phyloP scores from a whole-genome alignment of 2,113 vertebrate species.

The Pelvicachromis taeniatus region DNA sequence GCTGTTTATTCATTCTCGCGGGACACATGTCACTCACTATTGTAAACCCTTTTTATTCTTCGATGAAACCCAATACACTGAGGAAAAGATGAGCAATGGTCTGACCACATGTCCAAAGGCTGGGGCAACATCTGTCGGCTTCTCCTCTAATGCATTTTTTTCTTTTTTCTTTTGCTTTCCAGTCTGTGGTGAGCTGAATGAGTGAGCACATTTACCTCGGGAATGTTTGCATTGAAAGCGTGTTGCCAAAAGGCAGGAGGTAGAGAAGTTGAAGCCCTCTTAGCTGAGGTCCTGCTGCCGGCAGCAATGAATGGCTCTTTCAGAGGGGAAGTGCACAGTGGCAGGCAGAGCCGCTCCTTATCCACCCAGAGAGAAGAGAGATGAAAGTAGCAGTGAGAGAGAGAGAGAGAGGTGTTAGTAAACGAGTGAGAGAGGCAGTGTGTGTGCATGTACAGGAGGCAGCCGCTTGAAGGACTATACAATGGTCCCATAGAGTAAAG shows the following conservation, averaged over 20 bases:
- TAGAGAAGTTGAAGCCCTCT: conserved; percentile 18
- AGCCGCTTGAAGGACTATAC: conserved; percentile 23
- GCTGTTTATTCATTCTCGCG: not conserved
- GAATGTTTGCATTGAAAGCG: conserved; percentile 38
- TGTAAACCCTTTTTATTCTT: not conserved
- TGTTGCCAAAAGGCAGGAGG: conserved; percentile 35
- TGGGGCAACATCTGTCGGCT: conserved; percentile 27
- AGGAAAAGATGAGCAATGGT: not conserved
- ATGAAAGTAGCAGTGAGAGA: conserved; percentile 39
- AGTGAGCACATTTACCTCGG: conserved; percentile 21
- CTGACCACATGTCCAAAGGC: conserved; percentile 15
- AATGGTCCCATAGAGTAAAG: conserved; percentile 46
- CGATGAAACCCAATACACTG: conserved; percentile 11
- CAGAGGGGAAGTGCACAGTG: conserved; percentile 21
- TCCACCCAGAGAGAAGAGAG: conserved; percentile 29
- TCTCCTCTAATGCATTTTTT: not conserved
- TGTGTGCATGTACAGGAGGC: conserved; percentile 7
- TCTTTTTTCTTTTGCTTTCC: not conserved
- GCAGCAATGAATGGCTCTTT: conserved; percentile 65
- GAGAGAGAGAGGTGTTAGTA: not conserved
- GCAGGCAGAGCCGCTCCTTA: conserved; percentile 28
- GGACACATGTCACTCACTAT: not conserved
- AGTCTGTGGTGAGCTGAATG: not conserved
- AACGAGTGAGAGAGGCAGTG: conserved; percentile 16
- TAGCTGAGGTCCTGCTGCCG: conserved; percentile 46